phyloP scores from a whole-genome alignment of 2,797 vertebrate genomes.

The Melanotaenia nigrans region DNA sequence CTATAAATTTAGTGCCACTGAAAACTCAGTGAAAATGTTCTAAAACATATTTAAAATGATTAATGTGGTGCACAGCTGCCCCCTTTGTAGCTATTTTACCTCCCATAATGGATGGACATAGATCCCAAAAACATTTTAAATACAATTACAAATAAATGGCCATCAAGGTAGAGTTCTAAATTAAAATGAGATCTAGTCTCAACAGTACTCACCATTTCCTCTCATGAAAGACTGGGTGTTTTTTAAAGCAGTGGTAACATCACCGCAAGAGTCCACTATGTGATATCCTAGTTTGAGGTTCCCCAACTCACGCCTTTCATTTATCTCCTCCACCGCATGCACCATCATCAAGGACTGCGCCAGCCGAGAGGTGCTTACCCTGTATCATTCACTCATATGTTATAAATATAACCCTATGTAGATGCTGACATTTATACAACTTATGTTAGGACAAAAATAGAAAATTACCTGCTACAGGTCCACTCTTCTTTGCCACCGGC shows the following conservation, averaged over 20 bases:
- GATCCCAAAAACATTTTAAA: background rate
- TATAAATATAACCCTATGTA: background rate
- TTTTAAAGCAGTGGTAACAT: slow-evolving; percentile 82
- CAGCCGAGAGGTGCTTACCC: slow-evolving; percentile 56
- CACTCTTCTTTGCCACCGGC: background rate
- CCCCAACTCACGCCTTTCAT: slow-evolving; percentile 80
- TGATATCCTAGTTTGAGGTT: slow-evolving; percentile 84
- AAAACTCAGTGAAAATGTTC: background rate
- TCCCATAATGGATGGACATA: background rate
- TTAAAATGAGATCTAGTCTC: background rate
- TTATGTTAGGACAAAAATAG: background rate
- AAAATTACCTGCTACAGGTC: slow-evolving; percentile 33
- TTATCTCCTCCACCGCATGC: slow-evolving; percentile 84
- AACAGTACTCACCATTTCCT: slow-evolving; percentile 49
- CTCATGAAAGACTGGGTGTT: slow-evolving; percentile 19
- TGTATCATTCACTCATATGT: background rate
- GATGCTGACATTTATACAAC: background rate
- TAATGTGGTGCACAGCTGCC: background rate
- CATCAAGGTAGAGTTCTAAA: background rate
- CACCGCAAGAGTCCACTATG: slow-evolving; percentile 85
- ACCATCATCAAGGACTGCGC: slow-evolving; percentile 86
- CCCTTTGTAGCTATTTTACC: background rate
- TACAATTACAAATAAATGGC: background rate
- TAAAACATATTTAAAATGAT: background rate
- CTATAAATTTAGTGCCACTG: background rate